Conservation (phyloP, 2,888 invertebrate species). For the Helicoverpa assulta region DNA sequence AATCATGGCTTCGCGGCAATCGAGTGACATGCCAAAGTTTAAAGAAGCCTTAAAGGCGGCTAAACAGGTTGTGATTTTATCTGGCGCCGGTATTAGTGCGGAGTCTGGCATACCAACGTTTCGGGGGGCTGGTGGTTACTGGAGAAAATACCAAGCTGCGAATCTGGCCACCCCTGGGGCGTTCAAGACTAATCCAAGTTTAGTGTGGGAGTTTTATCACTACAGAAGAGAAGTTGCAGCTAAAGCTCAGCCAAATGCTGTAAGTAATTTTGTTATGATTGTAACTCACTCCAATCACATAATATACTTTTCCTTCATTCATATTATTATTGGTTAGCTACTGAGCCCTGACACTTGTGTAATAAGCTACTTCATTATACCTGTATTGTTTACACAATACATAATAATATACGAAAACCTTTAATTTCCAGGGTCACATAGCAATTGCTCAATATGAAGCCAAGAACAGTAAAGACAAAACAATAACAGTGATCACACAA, state of each 20-base stretch:
- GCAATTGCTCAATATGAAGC: conserved; percentile 91
- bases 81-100: conserved; percentile 93
- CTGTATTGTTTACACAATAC: too few relatives aligned
- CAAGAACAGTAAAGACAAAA: conserved; percentile 82
- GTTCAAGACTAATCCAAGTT: conserved; percentile 92
- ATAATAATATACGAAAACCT: too few relatives aligned
- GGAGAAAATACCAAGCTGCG: conserved; percentile 70
- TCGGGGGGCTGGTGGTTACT: conserved; percentile 93
- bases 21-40: conserved; percentile 80
- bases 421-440: conserved; percentile 89
- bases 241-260: conserved; percentile 91
- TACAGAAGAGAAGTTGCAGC: conserved; percentile 93
- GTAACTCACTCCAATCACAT: too few relatives aligned
- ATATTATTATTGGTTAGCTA: too few relatives aligned
- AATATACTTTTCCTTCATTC: too few relatives aligned
- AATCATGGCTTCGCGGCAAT: conserved; percentile 65
- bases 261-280: conserved; percentile 66
- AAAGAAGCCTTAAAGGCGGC: conserved; percentile 87
- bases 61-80: conserved; percentile 90
- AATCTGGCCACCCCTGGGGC: conserved; percentile 92
- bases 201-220: conserved; percentile 96
- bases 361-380: too few relatives aligned
- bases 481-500: conserved; percentile 94
- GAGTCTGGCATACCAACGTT: conserved; percentile 96
- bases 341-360: too few relatives aligned